Evolutionary conservation across 2,113 vertebrate genomes (phyloP), one percentile per base, ranked within the genome.

Genomic region (Cochlearius cochlearius): DNA sequence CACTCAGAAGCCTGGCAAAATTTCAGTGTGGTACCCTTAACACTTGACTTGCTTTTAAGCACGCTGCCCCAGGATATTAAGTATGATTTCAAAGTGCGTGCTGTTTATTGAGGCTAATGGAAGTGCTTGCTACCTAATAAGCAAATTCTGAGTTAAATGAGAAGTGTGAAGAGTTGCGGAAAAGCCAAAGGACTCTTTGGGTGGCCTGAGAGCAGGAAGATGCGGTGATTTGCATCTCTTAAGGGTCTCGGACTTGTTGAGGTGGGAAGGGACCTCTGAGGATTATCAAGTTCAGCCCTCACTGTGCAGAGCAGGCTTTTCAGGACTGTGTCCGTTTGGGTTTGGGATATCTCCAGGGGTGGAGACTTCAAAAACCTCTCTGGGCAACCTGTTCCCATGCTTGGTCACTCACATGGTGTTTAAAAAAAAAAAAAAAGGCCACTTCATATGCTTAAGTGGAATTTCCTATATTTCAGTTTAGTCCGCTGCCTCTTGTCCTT

Each of bases 321-420:
- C 7, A 2, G n/a, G 12, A 34, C 30, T 56, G 15, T 7, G 10
- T 83, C 43, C 0, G 0, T 60, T 47, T 92, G 19, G 4, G 9
- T 75, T 81, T 85, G 53, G 86, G 74, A 4, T 55, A 19, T 85
- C 52, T 78, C 34, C 58, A 34, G 0, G 63, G 26, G 7, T 49
- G 39, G 39, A 69, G 15, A 6, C 15, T 27, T 75, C 29, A 66
- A 8, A 8, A 77, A 36, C 22, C 11, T 52, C 22, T 62, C 63
- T 34, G 63, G 38, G 10, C 8, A 34, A 9, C 55, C 14, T 34
- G n/a, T 90, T 92, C 19, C 27, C 45, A 23, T 45, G 7, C 26
- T 47, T 2, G 0, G 11, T 45, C 29, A 29, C 10, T 76, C 18
- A 20, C 18, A 43, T n/a, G n/a, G n/a, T n/a, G 25, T 30, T 49